These are phyloP conservation scores for Cydia fagiglandana DNA, from an alignment of 1,140 invertebrate species.

Conservation along the genomic window DNA sequence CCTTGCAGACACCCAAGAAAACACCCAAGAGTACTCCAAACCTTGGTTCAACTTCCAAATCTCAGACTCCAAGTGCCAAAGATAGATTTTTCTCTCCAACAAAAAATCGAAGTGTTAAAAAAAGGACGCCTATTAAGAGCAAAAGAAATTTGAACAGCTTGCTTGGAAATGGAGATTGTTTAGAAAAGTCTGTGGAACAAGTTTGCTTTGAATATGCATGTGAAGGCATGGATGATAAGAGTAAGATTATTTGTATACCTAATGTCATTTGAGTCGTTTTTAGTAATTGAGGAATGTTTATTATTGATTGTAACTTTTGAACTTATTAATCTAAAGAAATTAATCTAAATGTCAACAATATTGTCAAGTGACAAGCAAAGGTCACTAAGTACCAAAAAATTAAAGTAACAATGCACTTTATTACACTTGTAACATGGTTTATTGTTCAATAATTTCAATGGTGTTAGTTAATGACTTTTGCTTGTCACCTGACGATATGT, in stretches of 20 bases:
- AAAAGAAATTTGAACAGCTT: conserved; percentile 36
- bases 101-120: conserved; percentile 48
- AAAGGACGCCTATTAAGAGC: conserved; percentile 44
- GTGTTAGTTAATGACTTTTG: no score
- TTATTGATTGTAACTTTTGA: not conserved
- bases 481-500: no score
- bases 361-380: no score
- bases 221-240: conserved; percentile 58
- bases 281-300: not conserved
- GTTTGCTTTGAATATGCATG: conserved; percentile 37
- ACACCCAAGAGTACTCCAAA: conserved; percentile 34
- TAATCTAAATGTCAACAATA: no score
- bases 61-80: conserved; percentile 38
- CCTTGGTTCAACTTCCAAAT: conserved; percentile 1
- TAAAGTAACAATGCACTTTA: no score
- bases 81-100: conserved; percentile 60
- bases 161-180: conserved; percentile 35
- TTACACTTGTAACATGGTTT: no score
- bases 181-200: conserved; percentile 34
- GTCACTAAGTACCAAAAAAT: no score
- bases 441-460: no score
- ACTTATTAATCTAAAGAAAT: no score
- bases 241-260: conserved; percentile 46
- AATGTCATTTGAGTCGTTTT: not conserved
- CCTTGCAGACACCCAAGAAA: conserved; percentile 37